Conservation (phyloP, 2,888 invertebrate genomes). For the Hipparchia semele region DNA sequence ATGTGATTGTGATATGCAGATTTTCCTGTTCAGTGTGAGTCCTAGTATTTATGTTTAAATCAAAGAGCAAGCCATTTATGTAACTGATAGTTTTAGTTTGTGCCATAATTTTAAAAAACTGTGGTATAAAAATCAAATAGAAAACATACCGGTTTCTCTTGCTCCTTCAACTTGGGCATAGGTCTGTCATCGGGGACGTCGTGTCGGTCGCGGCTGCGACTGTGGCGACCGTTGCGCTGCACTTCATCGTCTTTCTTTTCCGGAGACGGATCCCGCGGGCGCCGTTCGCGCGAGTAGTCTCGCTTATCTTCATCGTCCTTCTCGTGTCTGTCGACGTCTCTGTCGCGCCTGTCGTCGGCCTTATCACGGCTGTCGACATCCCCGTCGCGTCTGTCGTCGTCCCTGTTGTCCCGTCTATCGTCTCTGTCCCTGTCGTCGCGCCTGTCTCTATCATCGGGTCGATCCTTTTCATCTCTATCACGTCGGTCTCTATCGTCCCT, state of each 20-base stretch:
- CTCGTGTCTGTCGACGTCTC: slow-evolving; percentile 43
- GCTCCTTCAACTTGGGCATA: slow-evolving; percentile 89
- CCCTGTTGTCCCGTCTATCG: slow-evolving; percentile 27
- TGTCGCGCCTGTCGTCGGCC: slow-evolving; percentile 39
- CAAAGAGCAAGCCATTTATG: no score
- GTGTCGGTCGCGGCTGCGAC: slow-evolving; percentile 61
- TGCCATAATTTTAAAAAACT: neutral
- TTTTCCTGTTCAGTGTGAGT: no score
- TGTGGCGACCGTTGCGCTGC: slow-evolving; percentile 58
- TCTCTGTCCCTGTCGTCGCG: slow-evolving; percentile 33
- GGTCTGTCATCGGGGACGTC: slow-evolving; percentile 60
- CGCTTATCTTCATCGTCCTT: slow-evolving; percentile 44
- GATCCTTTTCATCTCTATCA: slow-evolving; percentile 33
- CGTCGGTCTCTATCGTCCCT: slow-evolving; percentile 43
- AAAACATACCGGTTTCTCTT: slow-evolving; percentile 86
- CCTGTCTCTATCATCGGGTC: slow-evolving; percentile 38
- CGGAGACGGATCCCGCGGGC: slow-evolving; percentile 33
- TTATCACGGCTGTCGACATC: slow-evolving; percentile 42
- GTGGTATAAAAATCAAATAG: neutral
- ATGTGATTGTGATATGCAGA: no score
- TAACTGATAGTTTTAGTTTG: no score
- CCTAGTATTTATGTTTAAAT: no score
- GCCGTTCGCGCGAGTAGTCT: slow-evolving; percentile 31
- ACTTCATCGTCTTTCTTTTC: slow-evolving; percentile 30
- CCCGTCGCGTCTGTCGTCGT: slow-evolving; percentile 44